Evolutionary conservation across 1,140 invertebrate species (phyloP), one percentile per base, ranked within the genome.

Genomic region (Drosophila novamexicana): DNA sequence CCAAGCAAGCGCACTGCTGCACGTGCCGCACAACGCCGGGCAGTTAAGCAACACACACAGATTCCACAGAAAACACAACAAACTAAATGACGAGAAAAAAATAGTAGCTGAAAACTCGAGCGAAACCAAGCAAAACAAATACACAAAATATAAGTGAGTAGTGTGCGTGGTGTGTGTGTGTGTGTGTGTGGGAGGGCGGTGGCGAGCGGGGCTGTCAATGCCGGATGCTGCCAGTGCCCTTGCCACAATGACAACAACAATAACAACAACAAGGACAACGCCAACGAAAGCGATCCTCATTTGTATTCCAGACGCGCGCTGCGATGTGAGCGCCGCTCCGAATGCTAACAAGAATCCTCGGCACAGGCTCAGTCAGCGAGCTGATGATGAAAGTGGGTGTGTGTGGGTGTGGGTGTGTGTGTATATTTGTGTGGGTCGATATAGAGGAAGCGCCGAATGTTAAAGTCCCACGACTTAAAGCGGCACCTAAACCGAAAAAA

Each of bases 271-370:
- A 57, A 76, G 49, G 58, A 59, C 75, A 58, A 67, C 63, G 83
- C 61, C 73, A 85, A 79, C 81, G 84, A 89, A 88, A 88, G 84
- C 84, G 84, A 90, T 90, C 81, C 88, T 90, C 88, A 90, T 90
- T 90, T 90, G 86, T 90, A 90, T 90, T 90, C 88, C 88, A 90
- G 88, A 90, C 86, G 88, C 85, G 85, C 80, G 62, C 40, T 68
- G 71, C 75, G 88, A 73, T 84, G 77, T 63, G 77, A 79, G 77
- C 77, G 66, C 75, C 37, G 84, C 62, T 50, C 18, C 52, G 84
- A 81, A 89, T 89, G 63, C 84, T 84, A 89, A 89, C 78, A 81
- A 89, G 72, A 63, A 77, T 68, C 54, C 65, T 73, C 56, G 40
- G 45, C 58, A 63, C 63, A 22, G 44, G 40, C 64, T 58, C 68